phyloP scores from a whole-genome alignment of 2,797 vertebrate genomes.

The Xenentodon cancila region DNA sequence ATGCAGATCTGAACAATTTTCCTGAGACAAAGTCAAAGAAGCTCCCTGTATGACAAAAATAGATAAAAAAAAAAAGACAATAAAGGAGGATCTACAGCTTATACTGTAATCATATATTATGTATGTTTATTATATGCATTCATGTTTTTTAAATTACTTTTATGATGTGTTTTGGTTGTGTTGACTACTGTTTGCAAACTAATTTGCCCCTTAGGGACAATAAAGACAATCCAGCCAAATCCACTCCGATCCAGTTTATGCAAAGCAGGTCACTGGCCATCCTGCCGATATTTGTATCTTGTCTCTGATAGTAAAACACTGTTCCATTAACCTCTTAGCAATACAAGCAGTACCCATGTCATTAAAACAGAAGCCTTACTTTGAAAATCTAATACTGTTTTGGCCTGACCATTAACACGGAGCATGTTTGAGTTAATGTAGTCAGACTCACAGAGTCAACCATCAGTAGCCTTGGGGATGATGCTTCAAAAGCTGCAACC shows the following conservation, averaged over 20 bases:
- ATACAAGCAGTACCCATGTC: not conserved
- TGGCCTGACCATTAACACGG: conserved; percentile 1
- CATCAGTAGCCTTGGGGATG: not conserved
- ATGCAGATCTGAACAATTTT: conserved; percentile 14
- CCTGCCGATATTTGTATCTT: conserved; percentile 2
- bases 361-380: not conserved
- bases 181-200: not conserved
- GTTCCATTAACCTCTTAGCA: not conserved
- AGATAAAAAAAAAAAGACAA: not conserved
- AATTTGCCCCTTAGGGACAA: conserved; percentile 5
- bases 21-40: conserved; percentile 7
- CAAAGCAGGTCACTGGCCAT: conserved; percentile 11
- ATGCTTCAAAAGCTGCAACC: not conserved
- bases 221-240: not conserved
- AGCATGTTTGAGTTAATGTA: conserved; percentile 10
- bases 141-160: not conserved
- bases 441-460: not conserved
- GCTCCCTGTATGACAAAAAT: conserved; percentile 4
- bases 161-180: conserved; percentile 1
- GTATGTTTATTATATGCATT: not conserved
- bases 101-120: not conserved
- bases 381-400: not conserved
- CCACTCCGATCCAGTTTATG: conserved; percentile 13
- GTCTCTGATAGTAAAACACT: not conserved
- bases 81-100: not conserved